Evolutionary conservation across 2,888 invertebrate species (phyloP).

Genomic region (Cinara cedri): DNA sequence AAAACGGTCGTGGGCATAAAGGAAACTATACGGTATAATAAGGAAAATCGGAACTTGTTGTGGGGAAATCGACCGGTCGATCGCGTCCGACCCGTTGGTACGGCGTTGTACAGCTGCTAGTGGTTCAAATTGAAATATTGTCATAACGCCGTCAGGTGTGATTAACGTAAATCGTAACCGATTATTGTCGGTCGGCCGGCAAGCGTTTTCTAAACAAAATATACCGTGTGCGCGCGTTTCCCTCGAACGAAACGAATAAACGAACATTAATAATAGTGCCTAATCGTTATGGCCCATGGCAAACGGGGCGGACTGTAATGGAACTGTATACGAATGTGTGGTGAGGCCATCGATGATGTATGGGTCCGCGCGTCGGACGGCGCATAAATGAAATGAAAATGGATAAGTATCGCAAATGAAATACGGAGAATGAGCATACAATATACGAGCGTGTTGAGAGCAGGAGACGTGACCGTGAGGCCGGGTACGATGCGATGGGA

Average conservation of each 20-base stretch:
- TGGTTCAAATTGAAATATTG: not conserved
- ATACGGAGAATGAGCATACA: no score
- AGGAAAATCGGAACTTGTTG: conserved; percentile 1
- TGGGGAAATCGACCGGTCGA: not conserved
- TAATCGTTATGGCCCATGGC: no score
- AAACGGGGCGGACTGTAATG: no score
- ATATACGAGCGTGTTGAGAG: no score
- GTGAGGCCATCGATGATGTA: no score
- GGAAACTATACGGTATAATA: not conserved
- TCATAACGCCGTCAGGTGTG: not conserved
- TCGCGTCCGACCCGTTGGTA: not conserved
- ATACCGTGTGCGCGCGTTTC: not conserved
- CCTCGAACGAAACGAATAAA: not conserved
- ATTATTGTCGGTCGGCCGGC: not conserved
- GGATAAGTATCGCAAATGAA: no score
- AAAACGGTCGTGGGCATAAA: not conserved
- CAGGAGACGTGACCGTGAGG: no score
- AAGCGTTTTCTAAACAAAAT: not conserved
- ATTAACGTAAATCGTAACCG: not conserved
- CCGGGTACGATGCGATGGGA: no score
- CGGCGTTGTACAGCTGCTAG: not conserved
- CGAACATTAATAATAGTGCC: no score
- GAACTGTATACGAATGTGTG: no score
- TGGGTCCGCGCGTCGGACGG: no score
- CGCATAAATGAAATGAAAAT: no score